These are phyloP conservation scores for Drosophila siamana DNA, from an alignment of 2,888 invertebrate genomes.

Conservation along the genomic window DNA sequence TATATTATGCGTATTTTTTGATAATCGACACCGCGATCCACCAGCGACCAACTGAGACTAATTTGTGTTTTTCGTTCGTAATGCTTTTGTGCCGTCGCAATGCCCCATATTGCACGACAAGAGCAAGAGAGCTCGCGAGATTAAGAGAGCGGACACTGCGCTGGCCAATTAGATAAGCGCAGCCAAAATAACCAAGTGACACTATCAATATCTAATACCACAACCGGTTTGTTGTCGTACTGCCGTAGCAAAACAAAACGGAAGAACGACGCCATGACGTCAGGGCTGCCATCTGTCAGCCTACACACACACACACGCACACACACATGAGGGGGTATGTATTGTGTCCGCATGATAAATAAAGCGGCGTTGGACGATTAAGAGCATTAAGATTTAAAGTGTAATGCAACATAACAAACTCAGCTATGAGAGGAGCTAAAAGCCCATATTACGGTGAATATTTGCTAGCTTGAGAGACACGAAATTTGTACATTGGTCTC, in stretches of 20 bases:
- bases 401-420: no score
- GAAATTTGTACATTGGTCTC: no score
- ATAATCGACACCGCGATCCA: slow-evolving; percentile 34
- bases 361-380: neutral
- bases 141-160: slow-evolving; percentile 24
- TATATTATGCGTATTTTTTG: neutral
- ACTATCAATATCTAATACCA: slow-evolving; percentile 35
- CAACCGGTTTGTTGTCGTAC: slow-evolving; percentile 73
- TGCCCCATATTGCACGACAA: slow-evolving; percentile 17
- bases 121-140: slow-evolving; percentile 45
- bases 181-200: slow-evolving; percentile 78
- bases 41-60: slow-evolving; percentile 59
- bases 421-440: no score
- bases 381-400: no score
- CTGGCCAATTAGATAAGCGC: slow-evolving; percentile 74
- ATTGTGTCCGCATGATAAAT: neutral
- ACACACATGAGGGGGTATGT: neutral
- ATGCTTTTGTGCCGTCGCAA: slow-evolving; percentile 13
- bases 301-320: neutral
- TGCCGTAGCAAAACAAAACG: slow-evolving; percentile 71
- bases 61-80: slow-evolving; percentile 29
- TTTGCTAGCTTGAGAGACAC: no score
- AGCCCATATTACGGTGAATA: no score
- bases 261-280: slow-evolving; percentile 53
- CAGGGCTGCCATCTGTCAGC: slow-evolving; percentile 34